Percentiles rank a stretch among this genome's conserved stretches.
Conservation (phyloP, 2,113 vertebrate species). For the Morone chrysops region DNA sequence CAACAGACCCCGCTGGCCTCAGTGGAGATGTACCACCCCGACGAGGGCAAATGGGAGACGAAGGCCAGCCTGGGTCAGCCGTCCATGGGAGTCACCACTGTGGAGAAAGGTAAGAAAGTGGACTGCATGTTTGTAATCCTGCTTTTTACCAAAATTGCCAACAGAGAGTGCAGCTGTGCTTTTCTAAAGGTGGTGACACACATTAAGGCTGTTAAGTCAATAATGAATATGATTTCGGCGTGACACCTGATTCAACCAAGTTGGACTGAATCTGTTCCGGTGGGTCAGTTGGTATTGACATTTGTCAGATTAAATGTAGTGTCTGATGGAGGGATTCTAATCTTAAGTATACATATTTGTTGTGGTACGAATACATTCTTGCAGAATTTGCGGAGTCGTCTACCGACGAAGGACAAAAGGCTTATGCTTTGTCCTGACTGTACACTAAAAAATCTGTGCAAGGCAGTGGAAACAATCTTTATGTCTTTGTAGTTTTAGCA, state of each 20-base stretch:
- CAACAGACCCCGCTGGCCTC: slow-evolving; percentile 93
- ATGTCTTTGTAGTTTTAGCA: neutral
- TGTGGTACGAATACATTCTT: neutral
- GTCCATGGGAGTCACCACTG: slow-evolving; percentile 93
- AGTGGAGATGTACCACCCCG: slow-evolving; percentile 92
- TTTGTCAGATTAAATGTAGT: neutral
- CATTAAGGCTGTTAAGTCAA: neutral
- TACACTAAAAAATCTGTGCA: neutral
- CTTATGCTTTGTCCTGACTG: neutral
- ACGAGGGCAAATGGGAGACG: slow-evolving; percentile 96
- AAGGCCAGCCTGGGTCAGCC: slow-evolving; percentile 90
- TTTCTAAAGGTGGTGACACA: neutral
- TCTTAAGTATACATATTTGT: neutral
- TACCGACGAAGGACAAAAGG: neutral
- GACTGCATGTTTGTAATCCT: neutral
- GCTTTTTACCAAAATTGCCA: neutral
- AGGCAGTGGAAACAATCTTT: neutral
- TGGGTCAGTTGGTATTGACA: neutral
- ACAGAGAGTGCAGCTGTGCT: neutral
- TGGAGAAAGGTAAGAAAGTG: slow-evolving; percentile 93
- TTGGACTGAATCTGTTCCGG: neutral
- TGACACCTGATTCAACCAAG: neutral
- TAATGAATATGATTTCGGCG: neutral
- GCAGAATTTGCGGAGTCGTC: neutral
- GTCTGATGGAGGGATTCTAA: neutral